These are phyloP conservation scores for Lucifuga dentata DNA, from an alignment of 2,113 vertebrate species.

Conservation along the genomic window DNA sequence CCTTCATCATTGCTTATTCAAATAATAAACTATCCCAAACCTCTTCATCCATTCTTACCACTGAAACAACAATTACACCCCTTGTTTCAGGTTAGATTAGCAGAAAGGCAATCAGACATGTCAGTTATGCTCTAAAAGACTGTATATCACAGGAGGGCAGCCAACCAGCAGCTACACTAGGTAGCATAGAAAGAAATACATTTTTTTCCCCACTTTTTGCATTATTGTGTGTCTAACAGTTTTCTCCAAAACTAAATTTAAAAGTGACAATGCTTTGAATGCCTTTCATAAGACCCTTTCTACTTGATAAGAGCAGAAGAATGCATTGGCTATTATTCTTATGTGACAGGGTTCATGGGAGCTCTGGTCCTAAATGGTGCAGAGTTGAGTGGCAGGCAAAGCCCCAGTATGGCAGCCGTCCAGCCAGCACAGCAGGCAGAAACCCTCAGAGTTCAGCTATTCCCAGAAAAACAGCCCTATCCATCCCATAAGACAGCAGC, in stretches of 20 bases:
- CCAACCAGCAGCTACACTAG: neutral
- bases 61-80: neutral
- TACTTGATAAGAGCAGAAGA: too few relatives aligned
- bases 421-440: conserved; percentile 22
- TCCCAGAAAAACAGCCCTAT: conserved; percentile 25
- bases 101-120: neutral
- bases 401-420: conserved; percentile 10
- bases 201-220: too few relatives aligned
- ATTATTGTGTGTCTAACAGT: too few relatives aligned
- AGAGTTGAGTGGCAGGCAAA: neutral
- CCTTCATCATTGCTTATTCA: too few relatives aligned
- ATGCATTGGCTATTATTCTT: too few relatives aligned
- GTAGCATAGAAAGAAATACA: too few relatives aligned
- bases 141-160: neutral
- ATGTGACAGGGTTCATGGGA: too few relatives aligned
- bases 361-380: neutral
- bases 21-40: too few relatives aligned
- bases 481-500: conserved; percentile 28
- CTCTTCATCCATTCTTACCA: neutral
- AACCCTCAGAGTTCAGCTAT: conserved; percentile 5
- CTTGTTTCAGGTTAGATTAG: neutral
- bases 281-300: too few relatives aligned
- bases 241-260: too few relatives aligned
- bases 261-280: too few relatives aligned
- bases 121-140: neutral